Evolutionary conservation across 2,797 vertebrate species (phyloP), one percentile per base, ranked within the genome.

Genomic region (Manis pentadactyla): DNA sequence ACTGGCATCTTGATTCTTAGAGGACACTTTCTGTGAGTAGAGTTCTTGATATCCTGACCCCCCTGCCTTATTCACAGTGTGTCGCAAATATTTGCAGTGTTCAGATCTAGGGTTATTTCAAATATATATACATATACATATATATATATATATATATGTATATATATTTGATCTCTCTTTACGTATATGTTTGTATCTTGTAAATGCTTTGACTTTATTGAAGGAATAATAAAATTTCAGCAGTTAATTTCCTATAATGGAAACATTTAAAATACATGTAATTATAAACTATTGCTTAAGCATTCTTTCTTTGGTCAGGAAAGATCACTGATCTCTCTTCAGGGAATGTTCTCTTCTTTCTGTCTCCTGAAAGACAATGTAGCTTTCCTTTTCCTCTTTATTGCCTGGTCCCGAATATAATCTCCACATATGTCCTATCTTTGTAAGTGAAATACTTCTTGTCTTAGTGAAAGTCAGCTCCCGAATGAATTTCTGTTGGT

Each of bases 231-330:
- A 86, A 68, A 82, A 79, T 81, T 78, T 87, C 61, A 77, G 37
- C 87, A 46, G 6, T 77, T 93, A 79, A 93, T 93, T 96, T 94
- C 74, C 61, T 64, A 55, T 42, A 59, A 71, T 61, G 75, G 29
- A 84, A 93, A 81, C 18, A 37, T 85, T 94, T 75, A 88, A 85
- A 91, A 93, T 82, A 55, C 55, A 49, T 10, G 31, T 78, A 81
- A 71, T 73, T 90, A 89, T 5, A 51, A 96, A 37, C 57, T 83
- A 59, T 46, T 93, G 68, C 74, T 82, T 93, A 86, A 93, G 71
- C 25, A 78, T 91, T 93, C 49, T 94, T 97, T 93, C 83, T 87
- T 95, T 46, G 53, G 75, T 92, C 81, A 81, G 73, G 77, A 93
- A 85, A 96, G 77, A 34, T 82, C 49, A 42, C n/a, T 51, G 59